Evolutionary conservation across 2,113 vertebrate species (phyloP).

Genomic region (Nesospiza acunhae): DNA sequence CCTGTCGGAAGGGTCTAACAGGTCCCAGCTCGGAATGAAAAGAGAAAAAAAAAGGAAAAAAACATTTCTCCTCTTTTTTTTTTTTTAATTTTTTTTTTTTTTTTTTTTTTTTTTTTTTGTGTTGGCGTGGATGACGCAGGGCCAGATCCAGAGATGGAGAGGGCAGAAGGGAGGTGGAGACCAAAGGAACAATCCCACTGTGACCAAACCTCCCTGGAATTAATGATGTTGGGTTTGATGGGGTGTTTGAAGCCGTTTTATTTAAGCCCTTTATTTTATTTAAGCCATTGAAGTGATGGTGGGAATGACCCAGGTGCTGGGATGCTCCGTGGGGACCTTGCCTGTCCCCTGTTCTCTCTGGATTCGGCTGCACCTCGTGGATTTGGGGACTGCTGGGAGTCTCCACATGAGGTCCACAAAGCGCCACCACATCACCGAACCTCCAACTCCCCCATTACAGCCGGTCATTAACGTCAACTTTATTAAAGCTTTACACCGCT

Average conservation of each 20-base stretch:
- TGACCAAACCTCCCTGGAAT: neutral
- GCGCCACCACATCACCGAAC: neutral
- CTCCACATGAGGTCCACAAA: neutral
- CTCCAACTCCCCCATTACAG: neutral
- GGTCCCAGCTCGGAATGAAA: neutral
- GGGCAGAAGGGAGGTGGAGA: neutral
- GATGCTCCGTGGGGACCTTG: neutral
- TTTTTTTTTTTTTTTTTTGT: too few species aligned
- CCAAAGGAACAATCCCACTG: fast-evolving
- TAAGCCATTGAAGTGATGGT: neutral
- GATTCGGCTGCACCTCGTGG: neutral
- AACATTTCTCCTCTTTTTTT: fast-evolving
- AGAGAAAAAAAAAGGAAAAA: neutral
- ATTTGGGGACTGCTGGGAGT: neutral
- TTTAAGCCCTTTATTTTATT: neutral
- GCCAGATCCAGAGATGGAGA: neutral
- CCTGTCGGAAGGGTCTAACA: neutral
- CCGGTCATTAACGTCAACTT: neutral
- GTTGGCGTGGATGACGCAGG: fast-evolving
- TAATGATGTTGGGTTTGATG: fast-evolving
- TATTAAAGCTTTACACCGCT: neutral
- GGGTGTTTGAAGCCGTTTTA: neutral
- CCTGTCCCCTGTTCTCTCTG: too few species aligned
- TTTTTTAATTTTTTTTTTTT: too few species aligned
- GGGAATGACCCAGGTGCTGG: neutral